These are phyloP conservation scores for Arctocebus calabarensis DNA, from an alignment of 2,797 vertebrate genomes.

Conservation along the genomic window DNA sequence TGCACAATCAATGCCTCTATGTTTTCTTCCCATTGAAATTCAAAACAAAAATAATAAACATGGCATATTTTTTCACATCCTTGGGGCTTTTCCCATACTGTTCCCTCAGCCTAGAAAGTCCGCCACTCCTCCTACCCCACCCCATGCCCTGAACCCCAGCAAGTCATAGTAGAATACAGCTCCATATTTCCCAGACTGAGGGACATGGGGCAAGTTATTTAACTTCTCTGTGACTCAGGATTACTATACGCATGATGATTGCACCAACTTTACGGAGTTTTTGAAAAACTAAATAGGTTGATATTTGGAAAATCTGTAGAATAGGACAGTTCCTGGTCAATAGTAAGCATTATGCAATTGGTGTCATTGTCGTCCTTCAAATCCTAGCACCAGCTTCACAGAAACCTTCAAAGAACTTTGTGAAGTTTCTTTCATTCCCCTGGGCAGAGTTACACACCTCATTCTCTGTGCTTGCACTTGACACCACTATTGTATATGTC, in stretches of 20 bases:
- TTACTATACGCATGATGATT: not conserved
- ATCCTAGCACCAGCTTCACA: not conserved
- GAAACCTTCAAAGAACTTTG: not conserved
- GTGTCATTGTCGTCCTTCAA: not conserved
- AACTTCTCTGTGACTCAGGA: not conserved
- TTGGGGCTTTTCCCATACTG: not conserved
- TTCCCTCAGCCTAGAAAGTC: not conserved
- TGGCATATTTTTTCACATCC: not conserved
- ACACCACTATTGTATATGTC: not conserved
- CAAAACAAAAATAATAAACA: constrained; percentile 35
- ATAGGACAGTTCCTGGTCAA: not conserved
- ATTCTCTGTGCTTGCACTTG: not conserved
- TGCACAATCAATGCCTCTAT: not conserved
- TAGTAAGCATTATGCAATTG: not conserved
- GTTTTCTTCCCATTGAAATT: not conserved
- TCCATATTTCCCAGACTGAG: not conserved
- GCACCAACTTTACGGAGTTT: not conserved
- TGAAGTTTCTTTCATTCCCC: not conserved
- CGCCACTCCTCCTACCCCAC: not conserved
- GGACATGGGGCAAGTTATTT: not conserved
- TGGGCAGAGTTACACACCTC: not conserved
- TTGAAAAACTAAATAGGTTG: constrained; percentile 28
- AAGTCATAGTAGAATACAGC: not conserved
- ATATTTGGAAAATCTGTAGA: not conserved
- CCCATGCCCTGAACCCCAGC: not conserved